Base-by-base conservation (phyloP, 2,888 invertebrate genomes). In the Heterodera filipjevi region DNA sequence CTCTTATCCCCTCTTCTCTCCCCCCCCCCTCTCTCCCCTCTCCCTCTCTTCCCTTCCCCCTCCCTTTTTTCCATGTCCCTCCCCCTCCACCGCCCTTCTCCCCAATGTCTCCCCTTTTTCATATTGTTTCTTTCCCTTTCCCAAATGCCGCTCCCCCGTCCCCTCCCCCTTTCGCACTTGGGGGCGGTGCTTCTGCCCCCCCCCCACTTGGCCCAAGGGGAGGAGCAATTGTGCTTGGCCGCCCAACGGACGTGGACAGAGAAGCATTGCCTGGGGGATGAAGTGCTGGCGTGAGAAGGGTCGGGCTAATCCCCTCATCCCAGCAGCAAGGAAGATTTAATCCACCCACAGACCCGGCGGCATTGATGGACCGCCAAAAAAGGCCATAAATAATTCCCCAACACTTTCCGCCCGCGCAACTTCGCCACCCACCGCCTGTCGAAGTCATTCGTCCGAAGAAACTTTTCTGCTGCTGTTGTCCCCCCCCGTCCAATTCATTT, bases 231-330 rank as follows among this genome's bases (percentile, higher is more conserved):
- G 35, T 68, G 68, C 22, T 32, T 6, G 35, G 32, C 68, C 68
- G 14, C 8, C 33, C 33, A 22, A 32, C 33, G 33, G 33, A 32
- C 68, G 68, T 59, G 59, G 59, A 59, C 22, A 59, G 59, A 59
- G 59, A 59, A 59, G 59, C 59, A 59, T 59, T 59, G 59, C 59
- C 59, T 68, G 68, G 19, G 68, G 68, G 68, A 35, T 68, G 66
- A 33, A 66, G 66, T 66, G 68, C 19, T 27, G 33, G 68, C 27
- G 68, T 19, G 68, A 14, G 35, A 10, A 35, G 68, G 33, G 22
- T 19, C 68, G 33, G 68, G 68, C 68, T 68, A 68, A 68, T 68
- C 68, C 68, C 68, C 68, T 68, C 68, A 32, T 32, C 68, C 68
- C 8, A 1, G 68, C 39, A 68, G 19, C n/a, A 22, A 10, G 14